phyloP scores from a whole-genome alignment of 2,113 vertebrate genomes.

The Cyprinodon tularosa region DNA sequence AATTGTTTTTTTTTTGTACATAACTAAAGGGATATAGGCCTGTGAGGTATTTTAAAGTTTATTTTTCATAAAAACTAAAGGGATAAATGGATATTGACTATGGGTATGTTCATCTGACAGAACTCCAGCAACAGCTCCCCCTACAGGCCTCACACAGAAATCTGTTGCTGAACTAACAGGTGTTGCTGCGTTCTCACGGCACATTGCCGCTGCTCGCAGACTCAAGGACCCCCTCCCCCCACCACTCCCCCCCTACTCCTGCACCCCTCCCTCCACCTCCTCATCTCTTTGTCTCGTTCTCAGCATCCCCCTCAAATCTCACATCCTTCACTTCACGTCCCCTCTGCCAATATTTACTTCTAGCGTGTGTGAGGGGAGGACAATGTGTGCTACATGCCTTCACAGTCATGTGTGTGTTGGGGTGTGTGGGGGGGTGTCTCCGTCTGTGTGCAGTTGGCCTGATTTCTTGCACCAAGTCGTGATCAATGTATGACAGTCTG shows the following conservation, averaged over 20 bases:
- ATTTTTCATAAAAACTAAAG: no score
- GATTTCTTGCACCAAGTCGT: constrained; percentile 50
- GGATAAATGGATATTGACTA: no score
- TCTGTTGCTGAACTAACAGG: constrained; percentile 26
- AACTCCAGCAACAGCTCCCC: constrained; percentile 18
- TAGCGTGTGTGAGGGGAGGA: constrained; percentile 31
- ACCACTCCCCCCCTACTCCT: no score
- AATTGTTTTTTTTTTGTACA: no score
- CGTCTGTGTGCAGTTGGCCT: constrained; percentile 23
- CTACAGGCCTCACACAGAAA: not conserved
- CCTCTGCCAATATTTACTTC: constrained; percentile 68
- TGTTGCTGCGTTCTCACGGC: not conserved
- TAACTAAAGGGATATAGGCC: no score
- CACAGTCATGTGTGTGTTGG: not conserved
- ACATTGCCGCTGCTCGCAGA: no score
- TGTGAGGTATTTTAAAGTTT: no score
- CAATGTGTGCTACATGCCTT: constrained; percentile 41
- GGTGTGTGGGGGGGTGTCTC: not conserved
- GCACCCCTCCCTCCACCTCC: not conserved
- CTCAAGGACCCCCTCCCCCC: no score
- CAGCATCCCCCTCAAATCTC: constrained; percentile 23
- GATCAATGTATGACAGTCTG: constrained; percentile 65
- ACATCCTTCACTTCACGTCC: constrained; percentile 39
- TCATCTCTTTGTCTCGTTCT: constrained; percentile 45
- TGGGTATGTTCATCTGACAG: not conserved